Conservation (phyloP, 37 sponge, comb jelly and placozoan genomes). For the Dysidea cf. avara region DNA sequence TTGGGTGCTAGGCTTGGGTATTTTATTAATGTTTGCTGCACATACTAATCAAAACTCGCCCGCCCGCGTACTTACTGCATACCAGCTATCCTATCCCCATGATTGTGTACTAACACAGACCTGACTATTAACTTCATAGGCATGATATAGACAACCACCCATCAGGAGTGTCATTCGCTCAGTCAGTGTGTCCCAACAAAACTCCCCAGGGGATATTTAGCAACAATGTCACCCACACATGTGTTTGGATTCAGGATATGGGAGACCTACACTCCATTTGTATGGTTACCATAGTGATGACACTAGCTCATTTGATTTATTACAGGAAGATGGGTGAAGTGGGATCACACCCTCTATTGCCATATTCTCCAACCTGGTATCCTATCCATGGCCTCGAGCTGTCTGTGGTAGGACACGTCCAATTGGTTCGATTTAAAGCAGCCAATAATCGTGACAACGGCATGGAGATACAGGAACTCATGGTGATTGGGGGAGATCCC, state of each 20-base stretch:
- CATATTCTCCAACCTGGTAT: slow-evolving; percentile 60
- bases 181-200: slow-evolving; percentile 75
- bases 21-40: too few relatives aligned
- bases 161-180: slow-evolving; percentile 73
- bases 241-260: slow-evolving; percentile 89
- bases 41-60: too few relatives aligned
- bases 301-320: not conserved
- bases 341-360: slow-evolving; percentile 31
- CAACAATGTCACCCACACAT: slow-evolving; percentile 82
- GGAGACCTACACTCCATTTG: slow-evolving; percentile 76
- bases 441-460: slow-evolving; percentile 84
- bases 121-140: slow-evolving; percentile 40
- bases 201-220: slow-evolving; percentile 70
- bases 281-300: slow-evolving; percentile 1
- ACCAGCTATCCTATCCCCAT: too few relatives aligned
- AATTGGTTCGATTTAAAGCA: slow-evolving; percentile 69
- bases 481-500: slow-evolving; percentile 70
- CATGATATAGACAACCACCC: slow-evolving; percentile 80
- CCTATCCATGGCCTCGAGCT: slow-evolving; percentile 89
- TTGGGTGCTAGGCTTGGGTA: too few relatives aligned
- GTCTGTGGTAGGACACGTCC: slow-evolving; percentile 77
- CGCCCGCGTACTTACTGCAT: too few relatives aligned
- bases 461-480: slow-evolving; percentile 76
- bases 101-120: too few relatives aligned
- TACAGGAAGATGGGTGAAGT: slow-evolving; percentile 62